phyloP scores from a whole-genome alignment of 2,113 vertebrate species.

The Erinaceus europaeus region DNA sequence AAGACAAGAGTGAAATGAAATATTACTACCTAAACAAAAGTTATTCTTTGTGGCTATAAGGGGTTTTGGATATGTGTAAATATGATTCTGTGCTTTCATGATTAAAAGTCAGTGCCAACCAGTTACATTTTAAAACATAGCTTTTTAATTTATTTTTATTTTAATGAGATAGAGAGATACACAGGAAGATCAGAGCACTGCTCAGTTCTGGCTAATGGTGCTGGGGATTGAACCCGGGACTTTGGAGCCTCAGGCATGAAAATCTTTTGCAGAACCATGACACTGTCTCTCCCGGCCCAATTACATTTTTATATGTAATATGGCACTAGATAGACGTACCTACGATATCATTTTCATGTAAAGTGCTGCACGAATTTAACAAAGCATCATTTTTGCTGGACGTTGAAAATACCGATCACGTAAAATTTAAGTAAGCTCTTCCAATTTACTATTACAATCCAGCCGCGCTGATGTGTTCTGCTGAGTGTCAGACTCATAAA shows the following conservation, averaged over 20 bases:
- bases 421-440: conserved; percentile 11
- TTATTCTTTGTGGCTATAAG: background rate
- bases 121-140: too few relatives aligned
- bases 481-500: background rate
- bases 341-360: background rate
- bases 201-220: too few relatives aligned
- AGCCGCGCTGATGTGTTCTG: background rate
- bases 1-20: conserved; percentile 23
- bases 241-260: too few relatives aligned
- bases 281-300: too few relatives aligned
- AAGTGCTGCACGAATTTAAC: conserved; percentile 22
- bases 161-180: too few relatives aligned
- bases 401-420: background rate
- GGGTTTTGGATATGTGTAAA: background rate
- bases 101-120: too few relatives aligned
- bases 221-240: too few relatives aligned
- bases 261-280: too few relatives aligned
- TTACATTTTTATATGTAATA: conserved; percentile 26
- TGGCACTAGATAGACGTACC: background rate
- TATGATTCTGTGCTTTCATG: background rate
- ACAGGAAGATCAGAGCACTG: too few relatives aligned
- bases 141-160: too few relatives aligned
- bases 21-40: background rate
- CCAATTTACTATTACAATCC: conserved; percentile 28
- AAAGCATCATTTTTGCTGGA: conserved; percentile 14